Conservation (phyloP, 2,797 vertebrate species). For the Cheirogaleus major region DNA sequence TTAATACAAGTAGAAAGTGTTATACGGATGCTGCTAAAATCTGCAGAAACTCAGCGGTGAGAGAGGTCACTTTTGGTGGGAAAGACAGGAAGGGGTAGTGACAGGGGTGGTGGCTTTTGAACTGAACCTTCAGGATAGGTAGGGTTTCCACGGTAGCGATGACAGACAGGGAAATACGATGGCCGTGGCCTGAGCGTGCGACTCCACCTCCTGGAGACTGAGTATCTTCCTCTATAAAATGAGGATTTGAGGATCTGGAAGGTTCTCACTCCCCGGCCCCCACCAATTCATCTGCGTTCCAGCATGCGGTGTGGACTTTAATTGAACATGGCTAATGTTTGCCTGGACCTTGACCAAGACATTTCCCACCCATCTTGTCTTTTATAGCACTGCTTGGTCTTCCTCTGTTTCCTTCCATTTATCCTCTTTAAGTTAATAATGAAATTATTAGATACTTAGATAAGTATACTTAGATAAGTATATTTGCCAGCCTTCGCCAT, state of each 20-base stretch:
- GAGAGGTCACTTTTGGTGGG: background rate
- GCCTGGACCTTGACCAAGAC: background rate
- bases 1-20: background rate
- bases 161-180: background rate
- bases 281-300: background rate
- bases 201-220: background rate
- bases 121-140: background rate
- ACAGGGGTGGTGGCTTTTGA: background rate
- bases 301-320: background rate
- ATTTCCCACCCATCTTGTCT: background rate
- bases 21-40: background rate
- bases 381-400: background rate
- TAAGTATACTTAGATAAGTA: background rate
- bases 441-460: background rate
- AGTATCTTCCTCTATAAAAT: background rate
- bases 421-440: background rate
- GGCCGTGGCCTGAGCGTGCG: rapidly evolving
- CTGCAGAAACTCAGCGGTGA: background rate
- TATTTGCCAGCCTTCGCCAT: background rate
- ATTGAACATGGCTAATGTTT: background rate
- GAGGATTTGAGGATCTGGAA: background rate
- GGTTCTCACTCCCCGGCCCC: no score
- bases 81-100: background rate
- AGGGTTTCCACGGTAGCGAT: background rate
- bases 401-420: background rate